phyloP scores from a whole-genome alignment of 2,113 vertebrate species.

The Sceloporus undulatus region DNA sequence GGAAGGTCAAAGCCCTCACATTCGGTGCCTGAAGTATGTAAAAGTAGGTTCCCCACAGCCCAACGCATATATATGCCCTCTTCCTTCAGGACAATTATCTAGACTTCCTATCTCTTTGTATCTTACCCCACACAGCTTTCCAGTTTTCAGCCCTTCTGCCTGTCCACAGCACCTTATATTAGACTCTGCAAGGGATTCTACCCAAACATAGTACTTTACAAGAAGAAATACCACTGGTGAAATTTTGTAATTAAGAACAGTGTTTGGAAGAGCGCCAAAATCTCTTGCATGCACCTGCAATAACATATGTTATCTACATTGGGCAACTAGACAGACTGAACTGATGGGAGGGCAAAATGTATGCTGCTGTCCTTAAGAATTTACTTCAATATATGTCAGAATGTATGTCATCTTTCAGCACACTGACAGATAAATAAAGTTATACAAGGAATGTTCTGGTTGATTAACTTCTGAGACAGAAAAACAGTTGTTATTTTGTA shows the following conservation, averaged over 20 bases:
- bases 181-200: background rate
- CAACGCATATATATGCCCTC: too few relatives aligned
- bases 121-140: background rate
- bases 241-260: background rate
- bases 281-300: background rate
- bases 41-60: too few relatives aligned
- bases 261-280: background rate
- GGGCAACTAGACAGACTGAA: background rate
- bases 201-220: background rate
- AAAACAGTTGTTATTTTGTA: background rate
- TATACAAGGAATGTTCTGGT: background rate
- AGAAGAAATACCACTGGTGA: background rate
- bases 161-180: background rate
- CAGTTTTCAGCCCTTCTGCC: background rate
- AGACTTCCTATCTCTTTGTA: background rate
- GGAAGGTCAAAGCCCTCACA: too few relatives aligned
- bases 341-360: background rate
- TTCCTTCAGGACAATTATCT: background rate
- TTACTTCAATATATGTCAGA: background rate
- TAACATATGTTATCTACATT: background rate
- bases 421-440: background rate
- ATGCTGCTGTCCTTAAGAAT: background rate
- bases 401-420: background rate
- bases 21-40: too few relatives aligned
- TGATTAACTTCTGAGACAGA: background rate